phyloP scores from a whole-genome alignment of 2,888 invertebrate genomes.

The Acholoe squamosa region DNA sequence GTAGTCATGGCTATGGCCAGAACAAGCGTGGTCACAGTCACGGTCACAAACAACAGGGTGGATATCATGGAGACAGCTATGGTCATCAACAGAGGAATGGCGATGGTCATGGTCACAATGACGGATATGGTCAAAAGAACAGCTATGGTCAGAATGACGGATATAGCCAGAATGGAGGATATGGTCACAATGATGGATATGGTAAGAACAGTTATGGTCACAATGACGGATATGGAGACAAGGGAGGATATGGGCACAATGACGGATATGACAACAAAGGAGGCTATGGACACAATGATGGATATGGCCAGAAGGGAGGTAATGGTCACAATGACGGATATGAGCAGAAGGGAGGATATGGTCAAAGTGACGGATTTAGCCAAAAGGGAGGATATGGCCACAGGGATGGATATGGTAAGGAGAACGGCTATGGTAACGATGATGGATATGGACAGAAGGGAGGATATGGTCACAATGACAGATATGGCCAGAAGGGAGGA shows the following conservation, averaged over 20 bases:
- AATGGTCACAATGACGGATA: background rate
- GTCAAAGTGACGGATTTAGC: background rate
- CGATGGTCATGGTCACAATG: background rate
- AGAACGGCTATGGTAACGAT: background rate
- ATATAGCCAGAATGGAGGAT: background rate
- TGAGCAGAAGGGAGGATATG: too few species aligned
- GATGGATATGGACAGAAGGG: background rate
- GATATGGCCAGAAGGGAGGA: background rate
- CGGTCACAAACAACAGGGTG: background rate
- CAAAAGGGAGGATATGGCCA: background rate
- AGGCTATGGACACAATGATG: background rate
- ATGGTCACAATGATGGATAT: constrained; percentile 13
- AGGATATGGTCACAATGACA: background rate
- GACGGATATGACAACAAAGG: too few species aligned
- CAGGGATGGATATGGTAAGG: background rate
- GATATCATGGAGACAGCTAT: background rate
- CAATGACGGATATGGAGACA: background rate
- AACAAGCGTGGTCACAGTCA: background rate
- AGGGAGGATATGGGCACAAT: background rate
- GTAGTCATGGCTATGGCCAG: background rate
- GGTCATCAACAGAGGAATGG: background rate
- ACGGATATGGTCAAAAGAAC: too few species aligned
- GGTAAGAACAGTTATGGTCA: background rate
- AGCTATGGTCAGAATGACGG: background rate
- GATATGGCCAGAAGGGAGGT: background rate